A percentile compares a stretch with the other conserved stretches of the same genome.
phyloP scores from a whole-genome alignment of 2,797 vertebrate species.

The Thamnophis elegans region DNA sequence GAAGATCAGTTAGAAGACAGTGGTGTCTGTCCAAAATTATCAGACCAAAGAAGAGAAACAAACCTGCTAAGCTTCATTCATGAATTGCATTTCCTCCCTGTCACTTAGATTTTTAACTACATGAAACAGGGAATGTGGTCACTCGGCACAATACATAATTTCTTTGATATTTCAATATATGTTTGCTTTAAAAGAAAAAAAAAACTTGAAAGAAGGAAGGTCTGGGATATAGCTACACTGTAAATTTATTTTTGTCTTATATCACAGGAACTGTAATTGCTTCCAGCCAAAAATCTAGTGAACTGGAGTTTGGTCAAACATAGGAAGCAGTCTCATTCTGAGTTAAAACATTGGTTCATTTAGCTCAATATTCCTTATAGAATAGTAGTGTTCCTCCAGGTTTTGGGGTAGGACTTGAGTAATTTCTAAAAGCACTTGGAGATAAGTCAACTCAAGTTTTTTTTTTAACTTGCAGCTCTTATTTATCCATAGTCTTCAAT shows the following conservation, averaged over 20 bases:
- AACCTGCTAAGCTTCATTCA: background rate
- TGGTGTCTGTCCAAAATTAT: constrained; percentile 7
- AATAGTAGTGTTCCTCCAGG: background rate
- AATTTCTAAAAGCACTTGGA: background rate
- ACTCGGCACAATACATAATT: background rate
- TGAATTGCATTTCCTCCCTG: background rate
- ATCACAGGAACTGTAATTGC: background rate
- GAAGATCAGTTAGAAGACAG: background rate
- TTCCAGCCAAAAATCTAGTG: background rate
- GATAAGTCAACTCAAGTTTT: too few relatives aligned
- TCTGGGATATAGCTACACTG: background rate
- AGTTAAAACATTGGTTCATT: background rate
- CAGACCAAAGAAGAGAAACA: constrained; percentile 4
- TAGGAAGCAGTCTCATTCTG: background rate
- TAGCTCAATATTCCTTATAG: background rate
- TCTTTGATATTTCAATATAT: rapidly evolving
- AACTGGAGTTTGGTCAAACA: background rate
- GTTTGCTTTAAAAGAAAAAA: background rate
- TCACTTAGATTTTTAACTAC: background rate
- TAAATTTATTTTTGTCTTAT: background rate
- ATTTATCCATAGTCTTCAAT: background rate
- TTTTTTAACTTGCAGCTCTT: background rate
- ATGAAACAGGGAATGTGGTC: background rate
- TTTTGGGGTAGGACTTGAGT: background rate
- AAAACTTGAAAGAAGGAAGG: background rate